phyloP scores from a whole-genome alignment of 2,888 invertebrate species.

The Noctua fimbriata region DNA sequence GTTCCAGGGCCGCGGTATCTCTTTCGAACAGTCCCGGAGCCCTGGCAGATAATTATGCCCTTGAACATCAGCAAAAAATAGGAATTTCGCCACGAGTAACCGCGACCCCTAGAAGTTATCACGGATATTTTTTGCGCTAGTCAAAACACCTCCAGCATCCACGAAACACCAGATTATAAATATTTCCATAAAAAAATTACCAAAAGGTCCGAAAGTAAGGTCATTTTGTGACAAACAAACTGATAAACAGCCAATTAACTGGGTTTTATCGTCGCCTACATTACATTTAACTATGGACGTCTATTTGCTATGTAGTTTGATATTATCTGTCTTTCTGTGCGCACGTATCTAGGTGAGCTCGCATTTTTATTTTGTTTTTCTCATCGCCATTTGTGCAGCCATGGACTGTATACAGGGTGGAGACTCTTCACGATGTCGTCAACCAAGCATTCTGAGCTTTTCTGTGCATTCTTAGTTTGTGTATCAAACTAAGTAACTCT shows the following conservation, averaged over 20 bases:
- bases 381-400: neutral
- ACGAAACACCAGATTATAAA: neutral
- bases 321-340: conserved; percentile 17
- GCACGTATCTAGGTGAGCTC: conserved; percentile 40
- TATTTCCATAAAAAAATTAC: conserved; percentile 10
- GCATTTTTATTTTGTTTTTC: neutral
- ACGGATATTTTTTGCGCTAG: neutral
- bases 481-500: neutral
- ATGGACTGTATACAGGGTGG: neutral
- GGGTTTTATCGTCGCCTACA: conserved; percentile 25
- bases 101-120: conserved; percentile 16
- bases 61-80: neutral
- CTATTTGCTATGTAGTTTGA: conserved; percentile 21
- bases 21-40: too few species aligned
- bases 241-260: conserved; percentile 49
- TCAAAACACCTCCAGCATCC: neutral
- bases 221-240: conserved; percentile 40
- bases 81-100: neutral
- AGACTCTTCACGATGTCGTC: neutral
- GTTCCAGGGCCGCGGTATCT: too few species aligned
- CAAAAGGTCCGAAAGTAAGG: conserved; percentile 31
- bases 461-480: too few species aligned
- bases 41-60: neutral
- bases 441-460: neutral
- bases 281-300: conserved; percentile 13